Evolutionary conservation across 2,888 invertebrate genomes (phyloP), one percentile per base, ranked within the genome.

Genomic region (Rhogogaster chlorosoma): DNA sequence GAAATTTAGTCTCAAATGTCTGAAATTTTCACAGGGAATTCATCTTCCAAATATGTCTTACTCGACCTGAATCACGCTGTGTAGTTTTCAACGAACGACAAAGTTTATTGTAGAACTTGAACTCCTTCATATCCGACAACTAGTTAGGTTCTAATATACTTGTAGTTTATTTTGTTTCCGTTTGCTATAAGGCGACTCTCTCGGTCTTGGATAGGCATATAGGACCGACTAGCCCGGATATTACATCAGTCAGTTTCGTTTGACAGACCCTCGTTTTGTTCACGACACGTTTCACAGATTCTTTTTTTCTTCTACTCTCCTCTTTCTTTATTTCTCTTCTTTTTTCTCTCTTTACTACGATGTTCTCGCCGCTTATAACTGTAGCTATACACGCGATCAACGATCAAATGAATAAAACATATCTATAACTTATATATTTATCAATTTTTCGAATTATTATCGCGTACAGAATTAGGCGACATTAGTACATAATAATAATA

Each of bases 241-340:
- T 77, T 77, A 77, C 49, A 77, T 77, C 71, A 71, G 22, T 38
- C n/a, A 26, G 73, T 67, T 18, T 67, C 32, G 32, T 32, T 67
- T 67, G 67, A 67, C 67, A 67, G 29, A 67, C 29, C 67, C 67
- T 6, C 29, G 1, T 67, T 32, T 67, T 32, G 67, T 67, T 67
- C 67, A 26, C 73, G 42, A 42, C 42, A 42, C 29, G 38, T 73
- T 73, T 42, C 22, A 42, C 38, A 73, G 73, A 73, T 67, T 67
- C 6, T 12, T 6, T 18, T 67, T 32, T 32, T 18, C 32, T 12
- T 22, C 9, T n/a, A n/a, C n/a, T 10, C 10, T 29, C 10, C 5
- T 32, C 12, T 22, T 22, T 29, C 15, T 36, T 26, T 15, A 12
- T 38, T 42, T 45, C 42, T 71, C n/a, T 29, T 15, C n/a, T 22